Evolutionary conservation across 2,113 vertebrate genomes (phyloP).

Genomic region (Saguinus imperator): DNA sequence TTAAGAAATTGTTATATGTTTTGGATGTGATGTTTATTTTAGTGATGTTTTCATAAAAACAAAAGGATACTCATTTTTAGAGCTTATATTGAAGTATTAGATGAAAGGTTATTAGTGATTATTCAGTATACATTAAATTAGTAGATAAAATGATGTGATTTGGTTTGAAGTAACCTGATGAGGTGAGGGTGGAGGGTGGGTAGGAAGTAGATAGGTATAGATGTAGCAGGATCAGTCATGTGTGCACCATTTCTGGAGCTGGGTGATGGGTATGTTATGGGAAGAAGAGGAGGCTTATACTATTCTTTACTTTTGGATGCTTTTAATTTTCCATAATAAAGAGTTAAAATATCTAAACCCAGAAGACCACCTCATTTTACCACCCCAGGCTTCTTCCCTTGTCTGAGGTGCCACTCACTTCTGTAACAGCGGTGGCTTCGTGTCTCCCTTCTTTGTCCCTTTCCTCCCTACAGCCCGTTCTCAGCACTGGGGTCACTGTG

Average conservation of each 20-base stretch:
- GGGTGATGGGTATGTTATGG: background rate
- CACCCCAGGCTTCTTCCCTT: background rate
- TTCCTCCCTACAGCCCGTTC: background rate
- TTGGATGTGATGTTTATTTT: background rate
- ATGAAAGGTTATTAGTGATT: background rate
- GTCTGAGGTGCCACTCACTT: too few relatives aligned
- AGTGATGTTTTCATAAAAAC: background rate
- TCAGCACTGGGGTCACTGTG: background rate
- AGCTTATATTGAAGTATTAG: background rate
- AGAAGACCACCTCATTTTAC: background rate
- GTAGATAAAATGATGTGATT: background rate
- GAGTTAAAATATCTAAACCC: background rate
- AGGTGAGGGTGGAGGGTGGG: too few relatives aligned
- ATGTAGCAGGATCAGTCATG: accelerated
- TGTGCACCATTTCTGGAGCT: background rate
- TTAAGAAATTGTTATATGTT: background rate
- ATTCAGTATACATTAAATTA: background rate
- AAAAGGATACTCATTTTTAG: background rate
- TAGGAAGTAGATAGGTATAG: background rate
- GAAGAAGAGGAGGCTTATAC: background rate
- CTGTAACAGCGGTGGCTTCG: accelerated
- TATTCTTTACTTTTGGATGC: background rate
- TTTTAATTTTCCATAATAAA: background rate
- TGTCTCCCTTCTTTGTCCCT: background rate
- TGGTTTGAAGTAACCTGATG: background rate